A percentile compares a stretch with the other conserved stretches of the same genome.
phyloP scores from a whole-genome alignment of 30 jellyfish, hydroid and myxozoan genomes.

The Clytia hemisphaerica region DNA sequence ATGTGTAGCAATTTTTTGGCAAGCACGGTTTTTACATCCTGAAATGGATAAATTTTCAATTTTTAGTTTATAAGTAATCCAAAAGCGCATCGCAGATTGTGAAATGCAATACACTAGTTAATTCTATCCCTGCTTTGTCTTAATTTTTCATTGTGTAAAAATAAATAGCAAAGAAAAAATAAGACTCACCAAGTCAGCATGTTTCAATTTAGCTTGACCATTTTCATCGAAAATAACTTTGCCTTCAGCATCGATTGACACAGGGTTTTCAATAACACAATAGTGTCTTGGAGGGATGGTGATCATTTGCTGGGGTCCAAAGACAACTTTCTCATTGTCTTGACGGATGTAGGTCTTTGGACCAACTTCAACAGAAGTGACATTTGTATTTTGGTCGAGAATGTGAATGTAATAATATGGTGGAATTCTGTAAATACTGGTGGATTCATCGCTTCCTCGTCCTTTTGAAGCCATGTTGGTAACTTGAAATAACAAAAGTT shows the following conservation, averaged over 20 bases:
- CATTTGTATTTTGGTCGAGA: slow-evolving; percentile 92
- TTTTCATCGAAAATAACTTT: slow-evolving; percentile 62
- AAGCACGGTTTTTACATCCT: too few relatives aligned
- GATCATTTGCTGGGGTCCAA: slow-evolving; percentile 96
- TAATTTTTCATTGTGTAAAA: neutral
- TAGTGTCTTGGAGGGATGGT: slow-evolving; percentile 97
- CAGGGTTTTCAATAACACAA: slow-evolving; percentile 96
- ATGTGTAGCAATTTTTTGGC: too few relatives aligned
- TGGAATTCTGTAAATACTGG: slow-evolving; percentile 82
- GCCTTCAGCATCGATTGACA: slow-evolving; percentile 56
- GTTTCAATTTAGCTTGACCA: slow-evolving; percentile 95
- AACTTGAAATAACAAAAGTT: too few relatives aligned
- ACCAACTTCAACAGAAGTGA: slow-evolving; percentile 88
- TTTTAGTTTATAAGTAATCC: too few relatives aligned
- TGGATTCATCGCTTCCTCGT: neutral
- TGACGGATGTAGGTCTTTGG: slow-evolving; percentile 96
- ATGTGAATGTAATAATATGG: slow-evolving; percentile 92
- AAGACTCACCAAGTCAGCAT: slow-evolving; percentile 88
- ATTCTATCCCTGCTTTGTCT: neutral
- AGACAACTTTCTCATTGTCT: slow-evolving; percentile 96
- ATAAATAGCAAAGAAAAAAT: neutral
- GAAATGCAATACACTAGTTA: too few relatives aligned
- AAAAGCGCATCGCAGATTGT: too few relatives aligned
- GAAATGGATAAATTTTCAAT: too few relatives aligned
- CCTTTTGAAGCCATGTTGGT: neutral